Evolutionary conservation across 1,140 invertebrate genomes (phyloP).

Genomic region (Ctenoplectra terminalis): DNA sequence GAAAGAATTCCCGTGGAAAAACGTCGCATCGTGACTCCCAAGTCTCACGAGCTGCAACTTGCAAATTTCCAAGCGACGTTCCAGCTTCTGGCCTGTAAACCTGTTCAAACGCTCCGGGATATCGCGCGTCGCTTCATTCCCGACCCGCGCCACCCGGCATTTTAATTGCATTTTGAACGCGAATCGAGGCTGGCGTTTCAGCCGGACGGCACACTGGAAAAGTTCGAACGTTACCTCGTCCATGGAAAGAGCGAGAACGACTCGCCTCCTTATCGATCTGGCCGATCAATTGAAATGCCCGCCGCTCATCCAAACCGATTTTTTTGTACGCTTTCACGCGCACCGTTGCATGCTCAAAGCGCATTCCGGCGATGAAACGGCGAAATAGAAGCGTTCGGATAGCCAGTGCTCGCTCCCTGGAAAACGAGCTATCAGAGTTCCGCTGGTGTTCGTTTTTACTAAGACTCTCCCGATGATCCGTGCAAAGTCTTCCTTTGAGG

Average conservation of each 20-base stretch:
- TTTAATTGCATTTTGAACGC: constrained; percentile 18
- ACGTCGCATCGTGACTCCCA: no score
- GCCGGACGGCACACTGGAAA: no score
- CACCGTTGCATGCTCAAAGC: background rate
- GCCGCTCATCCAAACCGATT: background rate
- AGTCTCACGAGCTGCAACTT: background rate
- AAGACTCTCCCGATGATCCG: constrained; percentile 1
- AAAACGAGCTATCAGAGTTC: background rate
- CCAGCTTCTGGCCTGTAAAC: background rate
- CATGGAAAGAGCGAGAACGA: background rate
- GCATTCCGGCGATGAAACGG: background rate
- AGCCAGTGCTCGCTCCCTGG: background rate
- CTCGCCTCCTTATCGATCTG: background rate
- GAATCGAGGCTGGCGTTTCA: background rate
- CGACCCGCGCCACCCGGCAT: background rate
- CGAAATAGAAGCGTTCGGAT: background rate
- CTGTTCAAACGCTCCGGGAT: background rate
- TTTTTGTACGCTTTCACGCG: background rate
- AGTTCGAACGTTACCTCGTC: background rate
- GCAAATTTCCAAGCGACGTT: background rate
- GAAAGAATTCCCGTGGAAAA: background rate
- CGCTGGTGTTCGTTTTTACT: background rate
- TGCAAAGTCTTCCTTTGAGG: constrained; percentile 1
- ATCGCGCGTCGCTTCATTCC: background rate
- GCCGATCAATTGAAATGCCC: background rate